Percentiles rank a stretch among this genome's conserved stretches.
Conservation (phyloP, 2,797 vertebrate species). For the Euphonia xanthogaster region DNA sequence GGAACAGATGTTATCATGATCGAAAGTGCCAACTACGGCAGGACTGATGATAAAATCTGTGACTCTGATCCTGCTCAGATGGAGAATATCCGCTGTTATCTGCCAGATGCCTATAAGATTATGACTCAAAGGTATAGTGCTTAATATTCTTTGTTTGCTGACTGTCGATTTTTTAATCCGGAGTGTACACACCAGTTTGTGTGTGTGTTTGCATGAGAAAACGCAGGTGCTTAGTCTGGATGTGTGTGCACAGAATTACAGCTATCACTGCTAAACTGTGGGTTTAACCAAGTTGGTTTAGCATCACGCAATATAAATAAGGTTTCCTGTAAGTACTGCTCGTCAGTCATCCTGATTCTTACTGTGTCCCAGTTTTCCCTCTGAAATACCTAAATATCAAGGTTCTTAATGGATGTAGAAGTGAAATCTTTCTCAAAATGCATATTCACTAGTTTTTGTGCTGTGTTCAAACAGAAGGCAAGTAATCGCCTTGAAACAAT, state of each 20-base stretch:
- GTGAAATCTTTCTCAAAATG: neutral
- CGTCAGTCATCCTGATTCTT: neutral
- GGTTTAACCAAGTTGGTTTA: neutral
- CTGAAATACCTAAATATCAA: neutral
- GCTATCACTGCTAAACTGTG: neutral
- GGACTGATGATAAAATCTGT: slow-evolving; percentile 98
- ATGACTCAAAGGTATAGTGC: slow-evolving; percentile 92
- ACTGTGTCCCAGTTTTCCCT: rapidly evolving
- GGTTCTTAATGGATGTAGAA: neutral
- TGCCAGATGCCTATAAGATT: slow-evolving; percentile 99
- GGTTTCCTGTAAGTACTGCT: neutral
- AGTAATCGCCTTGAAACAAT: neutral
- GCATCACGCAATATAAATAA: neutral
- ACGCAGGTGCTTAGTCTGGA: neutral
- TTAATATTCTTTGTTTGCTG: slow-evolving; percentile 23
- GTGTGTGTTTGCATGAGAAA: slow-evolving; percentile 26
- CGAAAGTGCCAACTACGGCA: slow-evolving; percentile 98
- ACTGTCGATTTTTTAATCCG: neutral
- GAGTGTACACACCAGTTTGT: neutral
- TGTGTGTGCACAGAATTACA: neutral
- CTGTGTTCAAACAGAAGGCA: neutral
- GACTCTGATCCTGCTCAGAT: slow-evolving; percentile 98
- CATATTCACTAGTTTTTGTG: neutral
- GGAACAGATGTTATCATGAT: slow-evolving; percentile 99
- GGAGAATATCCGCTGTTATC: slow-evolving; percentile 98